A percentile compares a stretch with the other conserved stretches of the same genome.
phyloP scores from a whole-genome alignment of 2,113 vertebrate species.

The Prinia subflava region DNA sequence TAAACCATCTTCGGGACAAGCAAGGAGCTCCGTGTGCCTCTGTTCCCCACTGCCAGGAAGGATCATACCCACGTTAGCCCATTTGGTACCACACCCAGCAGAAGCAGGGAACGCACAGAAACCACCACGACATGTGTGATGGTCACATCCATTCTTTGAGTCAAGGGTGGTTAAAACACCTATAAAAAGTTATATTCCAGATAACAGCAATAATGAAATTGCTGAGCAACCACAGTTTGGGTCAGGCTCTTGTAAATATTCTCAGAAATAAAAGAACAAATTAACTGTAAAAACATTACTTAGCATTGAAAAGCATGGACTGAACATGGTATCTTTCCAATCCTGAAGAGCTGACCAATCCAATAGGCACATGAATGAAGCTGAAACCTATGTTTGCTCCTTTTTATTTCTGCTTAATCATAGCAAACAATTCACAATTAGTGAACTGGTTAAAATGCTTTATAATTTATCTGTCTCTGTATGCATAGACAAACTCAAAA shows the following conservation, averaged over 20 bases:
- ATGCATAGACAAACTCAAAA: not conserved
- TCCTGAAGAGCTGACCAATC: not conserved
- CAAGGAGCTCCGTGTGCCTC: not conserved
- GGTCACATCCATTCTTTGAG: not conserved
- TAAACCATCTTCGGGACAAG: not conserved
- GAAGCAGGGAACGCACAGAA: not conserved
- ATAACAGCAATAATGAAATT: not conserved
- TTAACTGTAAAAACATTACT: not conserved
- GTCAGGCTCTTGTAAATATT: not conserved
- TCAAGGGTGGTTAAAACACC: not conserved
- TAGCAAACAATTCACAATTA: not conserved
- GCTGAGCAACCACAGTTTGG: not conserved
- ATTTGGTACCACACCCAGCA: not conserved
- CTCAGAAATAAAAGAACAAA: not conserved
- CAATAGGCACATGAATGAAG: fast-evolving
- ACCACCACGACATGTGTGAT: fast-evolving
- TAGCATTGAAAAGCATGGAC: not conserved
- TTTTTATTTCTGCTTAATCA: not conserved
- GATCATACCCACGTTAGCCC: not conserved
- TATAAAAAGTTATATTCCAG: not conserved
- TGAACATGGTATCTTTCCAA: not conserved
- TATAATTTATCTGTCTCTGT: not conserved
- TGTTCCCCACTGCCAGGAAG: too few relatives aligned
- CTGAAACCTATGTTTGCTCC: not conserved
- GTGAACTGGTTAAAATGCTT: not conserved